Evolutionary conservation across 2,113 vertebrate genomes (phyloP).

Genomic region (Grammomys dolichurus): DNA sequence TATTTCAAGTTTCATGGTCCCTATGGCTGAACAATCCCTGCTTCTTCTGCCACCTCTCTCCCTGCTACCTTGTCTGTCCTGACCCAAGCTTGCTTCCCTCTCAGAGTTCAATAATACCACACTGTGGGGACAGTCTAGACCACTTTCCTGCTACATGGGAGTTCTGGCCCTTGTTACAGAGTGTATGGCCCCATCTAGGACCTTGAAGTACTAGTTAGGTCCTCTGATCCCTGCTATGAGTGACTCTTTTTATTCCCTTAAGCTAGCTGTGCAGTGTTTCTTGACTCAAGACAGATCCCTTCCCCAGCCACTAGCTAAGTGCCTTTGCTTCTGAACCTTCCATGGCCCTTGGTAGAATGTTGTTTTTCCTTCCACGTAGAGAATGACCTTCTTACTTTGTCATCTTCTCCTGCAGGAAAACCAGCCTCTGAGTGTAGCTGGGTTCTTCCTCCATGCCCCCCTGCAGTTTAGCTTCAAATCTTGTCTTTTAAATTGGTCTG

Average conservation of each 20-base stretch:
- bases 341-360: background rate
- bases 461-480: constrained; percentile 2
- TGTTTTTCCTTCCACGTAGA: rapidly evolving
- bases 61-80: background rate
- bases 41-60: background rate
- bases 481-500: background rate
- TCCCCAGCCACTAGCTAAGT: background rate
- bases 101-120: background rate
- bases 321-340: background rate
- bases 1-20: background rate
- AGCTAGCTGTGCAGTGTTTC: background rate
- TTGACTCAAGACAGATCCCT: background rate
- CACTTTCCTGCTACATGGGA: background rate
- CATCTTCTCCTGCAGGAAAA: background rate
- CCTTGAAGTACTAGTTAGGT: background rate
- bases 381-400: background rate
- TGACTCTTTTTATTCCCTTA: background rate
- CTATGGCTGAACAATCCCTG: background rate
- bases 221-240: rapidly evolving
- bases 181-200: background rate
- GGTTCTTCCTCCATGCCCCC: background rate
- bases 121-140: rapidly evolving
- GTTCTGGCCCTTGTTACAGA: background rate
- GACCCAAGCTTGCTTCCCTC: background rate
- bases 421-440: background rate